phyloP scores from a whole-genome alignment of 2,113 vertebrate genomes.

The Campylomormyrus tamandua region DNA sequence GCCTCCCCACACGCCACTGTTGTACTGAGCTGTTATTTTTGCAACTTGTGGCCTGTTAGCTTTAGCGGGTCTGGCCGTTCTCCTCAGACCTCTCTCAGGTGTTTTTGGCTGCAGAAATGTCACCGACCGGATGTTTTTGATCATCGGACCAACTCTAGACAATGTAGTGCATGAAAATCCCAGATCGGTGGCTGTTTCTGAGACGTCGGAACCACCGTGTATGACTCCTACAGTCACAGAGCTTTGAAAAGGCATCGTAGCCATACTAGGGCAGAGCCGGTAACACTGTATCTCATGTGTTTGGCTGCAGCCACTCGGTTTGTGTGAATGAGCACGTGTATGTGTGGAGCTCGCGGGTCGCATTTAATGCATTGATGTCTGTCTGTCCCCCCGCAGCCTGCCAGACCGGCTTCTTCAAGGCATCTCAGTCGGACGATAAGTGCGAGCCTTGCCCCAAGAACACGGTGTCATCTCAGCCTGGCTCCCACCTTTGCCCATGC shows the following conservation, averaged over 20 bases:
- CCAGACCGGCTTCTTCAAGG: constrained; percentile 77
- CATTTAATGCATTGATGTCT: neutral
- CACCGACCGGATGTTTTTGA: neutral
- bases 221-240: neutral
- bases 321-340: neutral
- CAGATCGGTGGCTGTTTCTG: neutral
- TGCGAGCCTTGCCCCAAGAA: constrained; percentile 72
- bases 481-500: constrained; percentile 65
- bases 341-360: neutral
- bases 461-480: constrained; percentile 59
- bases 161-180: neutral
- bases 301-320: neutral
- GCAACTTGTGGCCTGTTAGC: neutral
- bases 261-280: neutral
- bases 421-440: constrained; percentile 38
- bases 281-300: neutral
- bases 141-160: neutral
- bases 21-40: neutral
- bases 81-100: neutral
- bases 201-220: neutral
- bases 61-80: neutral
- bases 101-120: neutral
- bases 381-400: constrained; percentile 59
- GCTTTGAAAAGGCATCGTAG: neutral
- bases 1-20: neutral